Evolutionary conservation across 1,140 invertebrate species (phyloP), one percentile per base, ranked within the genome.

Genomic region (Andrena cerasifolii): DNA sequence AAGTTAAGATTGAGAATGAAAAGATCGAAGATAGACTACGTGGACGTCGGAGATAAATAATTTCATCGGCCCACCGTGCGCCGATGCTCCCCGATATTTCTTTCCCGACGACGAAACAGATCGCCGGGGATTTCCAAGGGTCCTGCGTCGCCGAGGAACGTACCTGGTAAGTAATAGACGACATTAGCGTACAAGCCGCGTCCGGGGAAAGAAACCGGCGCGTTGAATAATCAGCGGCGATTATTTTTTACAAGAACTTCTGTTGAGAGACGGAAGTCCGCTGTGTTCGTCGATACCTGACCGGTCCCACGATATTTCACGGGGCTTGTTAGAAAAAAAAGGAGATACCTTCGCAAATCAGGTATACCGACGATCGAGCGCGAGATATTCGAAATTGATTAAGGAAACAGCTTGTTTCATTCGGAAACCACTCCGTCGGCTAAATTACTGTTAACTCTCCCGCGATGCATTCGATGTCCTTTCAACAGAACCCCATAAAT

Each of bases 101-200:
- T 75, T 36, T 75, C 54, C 49, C 65, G 66, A 70, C 36, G 26
- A 65, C 63, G 18, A 40, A 66, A 61, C 33, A 3, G 36, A 65
- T 71, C 54, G 40, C 53, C 31, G 45, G 68, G 43, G 67, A 75
- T 74, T 51, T 51, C 51, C 43, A 54, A 73, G 53, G 49, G 21
- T 68, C 62, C 28, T 26, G 31, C 16, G 21, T 47, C 31, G 76
- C 78, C 79, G 70, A 80, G 66, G 58, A 73, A 43, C 53, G 47
- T 53, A 49, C 54, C 74, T 24, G 76, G 65, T 88, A 87, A 89
- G 84, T 89, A 88, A 89, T 89, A 82, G 88, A 56, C 78, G 53
- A 70, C 84, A 88, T 89, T 89, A 88, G 78, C 80, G 80, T 88
- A 89, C 86, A 87, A 85, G 84, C 79, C 59, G 76, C 72, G 36